Percentiles rank a stretch among this genome's conserved stretches.
phyloP scores from a whole-genome alignment of 2,888 invertebrate species.

The Polymixis flavicincta region DNA sequence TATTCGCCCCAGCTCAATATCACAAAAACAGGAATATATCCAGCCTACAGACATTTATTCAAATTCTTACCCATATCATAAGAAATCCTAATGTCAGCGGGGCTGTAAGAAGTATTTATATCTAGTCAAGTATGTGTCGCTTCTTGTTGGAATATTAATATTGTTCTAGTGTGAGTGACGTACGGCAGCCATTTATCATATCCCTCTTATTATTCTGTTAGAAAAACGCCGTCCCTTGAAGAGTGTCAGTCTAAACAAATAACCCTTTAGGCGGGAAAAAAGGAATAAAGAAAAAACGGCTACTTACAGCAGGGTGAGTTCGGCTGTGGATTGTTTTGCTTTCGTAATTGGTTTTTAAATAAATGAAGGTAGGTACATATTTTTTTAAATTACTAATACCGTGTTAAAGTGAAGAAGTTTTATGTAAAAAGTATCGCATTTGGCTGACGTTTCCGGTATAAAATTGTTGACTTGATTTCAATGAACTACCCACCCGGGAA shows the following conservation, averaged over 20 bases:
- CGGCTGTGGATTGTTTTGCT: neutral
- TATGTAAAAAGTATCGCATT: neutral
- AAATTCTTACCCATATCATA: slow-evolving; percentile 19
- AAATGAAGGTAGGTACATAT: neutral
- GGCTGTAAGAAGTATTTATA: slow-evolving; percentile 54
- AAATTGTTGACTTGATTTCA: neutral
- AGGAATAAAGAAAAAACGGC: slow-evolving; percentile 39
- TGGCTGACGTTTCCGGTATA: neutral
- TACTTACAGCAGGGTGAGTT: slow-evolving; percentile 24
- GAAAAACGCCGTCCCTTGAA: slow-evolving; percentile 53
- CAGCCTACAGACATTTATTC: slow-evolving; percentile 19
- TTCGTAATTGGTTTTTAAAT: slow-evolving; percentile 23
- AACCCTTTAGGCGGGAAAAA: slow-evolving; percentile 54
- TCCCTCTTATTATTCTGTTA: slow-evolving; percentile 63
- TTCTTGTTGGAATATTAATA: slow-evolving; percentile 58
- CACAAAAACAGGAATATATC: neutral
- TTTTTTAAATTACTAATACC: neutral
- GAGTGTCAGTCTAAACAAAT: slow-evolving; percentile 54
- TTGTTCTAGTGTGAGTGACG: slow-evolving; percentile 62
- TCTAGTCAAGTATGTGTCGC: slow-evolving; percentile 51
- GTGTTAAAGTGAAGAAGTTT: too few species aligned
- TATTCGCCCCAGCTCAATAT: neutral
- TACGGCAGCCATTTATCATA: slow-evolving; percentile 60
- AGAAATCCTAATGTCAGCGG: slow-evolving; percentile 27
- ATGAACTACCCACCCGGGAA: neutral